Evolutionary conservation across 2,797 vertebrate genomes (phyloP).

Genomic region (Pseudomugil tenellus): DNA sequence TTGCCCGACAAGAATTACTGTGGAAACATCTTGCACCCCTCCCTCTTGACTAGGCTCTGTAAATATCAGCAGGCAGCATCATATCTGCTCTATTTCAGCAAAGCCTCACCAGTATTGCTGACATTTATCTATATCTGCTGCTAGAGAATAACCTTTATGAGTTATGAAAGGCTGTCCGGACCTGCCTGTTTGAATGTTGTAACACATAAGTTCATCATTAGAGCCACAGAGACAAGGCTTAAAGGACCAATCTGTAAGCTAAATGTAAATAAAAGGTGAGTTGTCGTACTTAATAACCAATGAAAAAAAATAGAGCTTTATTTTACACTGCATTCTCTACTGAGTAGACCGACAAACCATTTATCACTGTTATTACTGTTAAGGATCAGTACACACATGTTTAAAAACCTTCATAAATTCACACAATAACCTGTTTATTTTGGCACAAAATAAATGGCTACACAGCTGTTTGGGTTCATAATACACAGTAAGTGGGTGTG

Average conservation of each 20-base stretch:
- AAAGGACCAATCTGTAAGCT: conserved; percentile 57
- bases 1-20: conserved; percentile 28
- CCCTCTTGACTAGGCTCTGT: conserved; percentile 49
- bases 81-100: conserved; percentile 67
- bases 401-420: background rate
- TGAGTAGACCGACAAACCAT: conserved; percentile 17
- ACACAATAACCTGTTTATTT: conserved; percentile 6
- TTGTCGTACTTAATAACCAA: background rate
- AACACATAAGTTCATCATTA: conserved; percentile 73
- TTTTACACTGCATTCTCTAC: background rate
- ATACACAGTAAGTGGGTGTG: conserved; percentile 24
- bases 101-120: conserved; percentile 57
- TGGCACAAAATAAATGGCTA: conserved; percentile 36
- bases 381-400: conserved; percentile 12
- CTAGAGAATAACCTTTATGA: conserved; percentile 77
- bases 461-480: conserved; percentile 37
- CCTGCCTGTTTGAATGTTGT: conserved; percentile 73
- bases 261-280: conserved; percentile 50
- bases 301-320: conserved; percentile 23
- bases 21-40: conserved; percentile 30
- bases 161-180: conserved; percentile 67
- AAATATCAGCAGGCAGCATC: conserved; percentile 71
- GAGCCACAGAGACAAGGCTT: conserved; percentile 48
- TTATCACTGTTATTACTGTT: conserved; percentile 12
- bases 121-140: conserved; percentile 78